A percentile compares a stretch with the other conserved stretches of the same genome.
Evolutionary conservation across 2,797 vertebrate species (phyloP).

Genomic region (Chloroceryle inda): DNA sequence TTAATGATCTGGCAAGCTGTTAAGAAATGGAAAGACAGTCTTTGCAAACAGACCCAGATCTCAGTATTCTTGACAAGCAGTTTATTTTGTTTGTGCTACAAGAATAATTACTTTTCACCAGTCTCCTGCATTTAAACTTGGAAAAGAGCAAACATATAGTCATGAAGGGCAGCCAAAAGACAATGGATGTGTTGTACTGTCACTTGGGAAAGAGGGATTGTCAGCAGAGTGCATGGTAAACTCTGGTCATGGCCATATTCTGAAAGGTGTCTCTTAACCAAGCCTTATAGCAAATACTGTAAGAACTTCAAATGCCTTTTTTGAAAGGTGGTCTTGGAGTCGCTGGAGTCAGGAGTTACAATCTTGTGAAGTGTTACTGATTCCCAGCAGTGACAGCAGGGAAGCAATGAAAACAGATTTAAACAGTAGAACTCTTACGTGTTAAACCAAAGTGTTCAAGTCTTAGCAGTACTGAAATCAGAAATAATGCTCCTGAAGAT

Average conservation of each 20-base stretch:
- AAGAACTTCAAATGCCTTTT: neutral
- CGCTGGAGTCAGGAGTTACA: neutral
- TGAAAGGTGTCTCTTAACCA: neutral
- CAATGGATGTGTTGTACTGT: neutral
- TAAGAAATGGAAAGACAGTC: neutral
- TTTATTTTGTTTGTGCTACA: neutral
- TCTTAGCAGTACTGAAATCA: conserved; percentile 4
- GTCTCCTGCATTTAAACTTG: neutral
- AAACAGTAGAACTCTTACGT: conserved; percentile 4
- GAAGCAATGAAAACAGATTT: neutral
- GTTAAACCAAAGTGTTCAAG: conserved; percentile 38
- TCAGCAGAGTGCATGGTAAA: neutral
- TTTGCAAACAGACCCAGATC: neutral
- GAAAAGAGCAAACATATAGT: neutral
- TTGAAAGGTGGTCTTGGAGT: conserved; percentile 5
- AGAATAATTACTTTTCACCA: neutral
- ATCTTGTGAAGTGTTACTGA: neutral
- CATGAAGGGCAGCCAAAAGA: conserved; percentile 4
- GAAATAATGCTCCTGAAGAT: conserved; percentile 35
- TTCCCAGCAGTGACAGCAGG: neutral
- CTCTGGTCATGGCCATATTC: neutral
- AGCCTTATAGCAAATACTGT: neutral
- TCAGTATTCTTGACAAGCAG: neutral
- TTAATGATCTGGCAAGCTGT: conserved; percentile 37
- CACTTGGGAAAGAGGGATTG: neutral